Evolutionary conservation across 1,140 invertebrate genomes (phyloP), one percentile per base, ranked within the genome.

Genomic region (Leptinotarsa lineolata): DNA sequence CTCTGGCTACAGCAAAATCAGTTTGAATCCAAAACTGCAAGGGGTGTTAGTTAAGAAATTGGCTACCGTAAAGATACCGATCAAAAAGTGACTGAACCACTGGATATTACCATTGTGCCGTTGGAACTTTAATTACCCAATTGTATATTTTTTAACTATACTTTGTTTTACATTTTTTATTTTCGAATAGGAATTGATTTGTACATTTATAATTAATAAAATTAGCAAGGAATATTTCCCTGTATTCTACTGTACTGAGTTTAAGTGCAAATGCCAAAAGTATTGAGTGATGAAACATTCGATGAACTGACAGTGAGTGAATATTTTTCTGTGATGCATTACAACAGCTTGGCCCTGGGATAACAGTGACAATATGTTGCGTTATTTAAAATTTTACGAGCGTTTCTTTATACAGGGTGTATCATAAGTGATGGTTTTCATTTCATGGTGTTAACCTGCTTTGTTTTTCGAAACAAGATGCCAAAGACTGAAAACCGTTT

Each of bases 1-100:
- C 15, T n/a, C 81, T 1, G 86, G 86, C 58, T 83, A 85, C 63
- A 84, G 84, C 80, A 87, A 85, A 77, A 85, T 88, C n/a, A 88
- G 87, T 81, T 67, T 85, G 16, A 83, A 86, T 68, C 78, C 85
- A 15, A 87, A 87, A 76, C 75, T 88, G 8, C 84, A 84, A 60
- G 84, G 86, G 16, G 77, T 81, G 4, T 78, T 79, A 39, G 81
- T 88, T 18, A 30, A 79, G 24, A 76, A 81, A 11, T 72, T 88
- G 64, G 84, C 84, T 20, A 75, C 78, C 1, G 30, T 11, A 22
- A 45, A 48, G 30, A 66, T 18, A 66, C 24, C 22, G 30, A n/a
- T 0, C 12, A 22, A 63, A 54, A 54, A 54, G 48, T 54, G 48
- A 54, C 15, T 16, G 16, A 39, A 39, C 30, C 30, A 39, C 30